These are phyloP conservation scores for Pseudochromis fuscus DNA, from an alignment of 2,797 vertebrate genomes.

Conservation along the genomic window DNA sequence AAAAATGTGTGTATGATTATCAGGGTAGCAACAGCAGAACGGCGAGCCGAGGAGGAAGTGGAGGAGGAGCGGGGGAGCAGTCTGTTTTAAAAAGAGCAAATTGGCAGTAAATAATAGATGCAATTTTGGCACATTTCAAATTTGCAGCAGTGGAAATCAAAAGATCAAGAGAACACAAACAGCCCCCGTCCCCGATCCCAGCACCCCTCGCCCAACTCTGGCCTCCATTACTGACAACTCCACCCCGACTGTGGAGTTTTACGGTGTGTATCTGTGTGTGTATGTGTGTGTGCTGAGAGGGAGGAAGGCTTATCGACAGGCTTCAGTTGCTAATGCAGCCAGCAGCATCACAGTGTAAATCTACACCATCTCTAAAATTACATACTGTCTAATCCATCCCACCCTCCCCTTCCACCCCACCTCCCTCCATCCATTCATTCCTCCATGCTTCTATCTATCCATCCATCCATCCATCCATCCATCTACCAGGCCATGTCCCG, in stretches of 20 bases:
- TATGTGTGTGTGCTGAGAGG: constrained; percentile 48
- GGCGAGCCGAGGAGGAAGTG: constrained; percentile 43
- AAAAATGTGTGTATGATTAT: constrained; percentile 75
- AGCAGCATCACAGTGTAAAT: constrained; percentile 84
- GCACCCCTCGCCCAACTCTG: constrained; percentile 61
- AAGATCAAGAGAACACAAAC: constrained; percentile 85
- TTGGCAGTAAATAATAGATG: constrained; percentile 88
- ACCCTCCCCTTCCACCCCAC: constrained; percentile 39
- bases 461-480: constrained; percentile 31
- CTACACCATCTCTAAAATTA: constrained; percentile 87
- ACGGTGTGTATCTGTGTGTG: constrained; percentile 36
- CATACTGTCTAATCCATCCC: constrained; percentile 79
- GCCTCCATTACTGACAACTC: constrained; percentile 81
- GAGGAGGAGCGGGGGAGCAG: constrained; percentile 41
- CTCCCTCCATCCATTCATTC: constrained; percentile 44
- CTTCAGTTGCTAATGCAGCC: constrained; percentile 84
- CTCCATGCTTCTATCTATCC: constrained; percentile 23
- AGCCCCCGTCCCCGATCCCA: constrained; percentile 62
- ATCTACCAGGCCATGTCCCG: constrained; percentile 39
- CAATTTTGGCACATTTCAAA: constrained; percentile 85
- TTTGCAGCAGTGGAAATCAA: constrained; percentile 83
- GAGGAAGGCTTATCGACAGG: constrained; percentile 81
- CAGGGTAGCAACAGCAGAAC: constrained; percentile 60
- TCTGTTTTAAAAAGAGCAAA: constrained; percentile 83
- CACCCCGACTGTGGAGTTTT: constrained; percentile 57